phyloP scores from a whole-genome alignment of 2,888 invertebrate species.

The Synergus umbraculus region DNA sequence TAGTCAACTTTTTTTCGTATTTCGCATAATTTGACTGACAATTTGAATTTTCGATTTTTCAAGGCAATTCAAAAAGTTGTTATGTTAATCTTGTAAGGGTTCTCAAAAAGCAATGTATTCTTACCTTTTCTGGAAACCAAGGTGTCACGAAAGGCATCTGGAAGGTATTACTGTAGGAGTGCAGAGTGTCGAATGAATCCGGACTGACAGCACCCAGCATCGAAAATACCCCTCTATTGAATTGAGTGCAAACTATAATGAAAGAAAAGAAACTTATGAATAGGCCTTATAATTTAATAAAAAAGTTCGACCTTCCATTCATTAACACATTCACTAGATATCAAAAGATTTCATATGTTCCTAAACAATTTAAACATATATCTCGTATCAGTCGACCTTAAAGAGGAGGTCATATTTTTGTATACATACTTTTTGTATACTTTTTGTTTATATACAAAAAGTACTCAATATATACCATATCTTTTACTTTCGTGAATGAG shows the following conservation, averaged over 20 bases:
- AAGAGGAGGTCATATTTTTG: not conserved
- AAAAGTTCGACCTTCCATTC: slow-evolving; percentile 42
- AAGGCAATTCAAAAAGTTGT: too few relatives aligned
- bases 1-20: not conserved
- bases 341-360: not conserved
- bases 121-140: slow-evolving; percentile 95
- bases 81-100: too few relatives aligned
- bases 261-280: slow-evolving; percentile 47
- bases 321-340: not conserved
- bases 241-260: slow-evolving; percentile 90
- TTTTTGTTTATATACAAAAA: not conserved
- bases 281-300: slow-evolving; percentile 45
- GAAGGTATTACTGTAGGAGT: slow-evolving; percentile 96
- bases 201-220: slow-evolving; percentile 95
- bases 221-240: slow-evolving; percentile 91
- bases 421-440: too few relatives aligned
- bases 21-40: too few relatives aligned
- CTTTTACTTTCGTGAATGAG: not conserved
- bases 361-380: not conserved
- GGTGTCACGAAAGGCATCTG: slow-evolving; percentile 97
- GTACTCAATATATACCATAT: too few relatives aligned
- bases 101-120: slow-evolving; percentile 44
- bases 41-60: too few relatives aligned
- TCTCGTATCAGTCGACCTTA: not conserved
- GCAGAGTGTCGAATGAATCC: slow-evolving; percentile 95